Evolutionary conservation across 2,113 vertebrate genomes (phyloP).

Genomic region (Odontesthes bonariensis): DNA sequence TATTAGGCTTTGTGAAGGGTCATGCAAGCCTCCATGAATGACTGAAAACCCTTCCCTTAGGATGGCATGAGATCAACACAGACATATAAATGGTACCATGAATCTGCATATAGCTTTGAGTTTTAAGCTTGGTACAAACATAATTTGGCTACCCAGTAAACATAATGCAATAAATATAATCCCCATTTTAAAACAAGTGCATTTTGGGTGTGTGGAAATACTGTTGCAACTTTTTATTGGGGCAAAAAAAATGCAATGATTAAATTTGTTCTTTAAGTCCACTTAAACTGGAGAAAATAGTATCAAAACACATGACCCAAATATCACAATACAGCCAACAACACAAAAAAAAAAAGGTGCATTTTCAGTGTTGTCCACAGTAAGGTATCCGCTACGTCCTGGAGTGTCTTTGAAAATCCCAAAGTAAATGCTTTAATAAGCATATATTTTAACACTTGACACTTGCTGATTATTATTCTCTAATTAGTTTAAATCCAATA

Average conservation of each 20-base stretch:
- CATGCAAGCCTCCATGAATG: no score
- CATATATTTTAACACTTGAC: conserved; percentile 61
- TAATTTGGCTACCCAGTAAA: no score
- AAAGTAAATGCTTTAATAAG: conserved; percentile 63
- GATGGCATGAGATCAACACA: no score
- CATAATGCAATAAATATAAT: no score
- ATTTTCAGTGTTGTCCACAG: conserved; percentile 17
- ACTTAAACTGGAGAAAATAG: background rate
- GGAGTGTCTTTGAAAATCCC: conserved; percentile 67
- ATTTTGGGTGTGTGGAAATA: no score
- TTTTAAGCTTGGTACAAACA: no score
- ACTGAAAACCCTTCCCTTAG: no score
- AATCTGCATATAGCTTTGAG: no score
- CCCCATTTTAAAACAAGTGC: no score
- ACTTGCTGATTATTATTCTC: conserved; percentile 66
- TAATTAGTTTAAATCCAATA: conserved; percentile 74
- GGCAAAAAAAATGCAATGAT: no score
- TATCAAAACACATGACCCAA: conserved; percentile 1
- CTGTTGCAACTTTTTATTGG: no score
- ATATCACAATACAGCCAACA: background rate
- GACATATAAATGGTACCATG: no score
- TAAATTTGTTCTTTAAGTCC: background rate
- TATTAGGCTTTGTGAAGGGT: background rate
- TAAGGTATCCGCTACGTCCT: conserved; percentile 2
- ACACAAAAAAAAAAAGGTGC: background rate